Evolutionary conservation across 2,113 vertebrate species (phyloP).

Genomic region (Gallinago jamesoni): DNA sequence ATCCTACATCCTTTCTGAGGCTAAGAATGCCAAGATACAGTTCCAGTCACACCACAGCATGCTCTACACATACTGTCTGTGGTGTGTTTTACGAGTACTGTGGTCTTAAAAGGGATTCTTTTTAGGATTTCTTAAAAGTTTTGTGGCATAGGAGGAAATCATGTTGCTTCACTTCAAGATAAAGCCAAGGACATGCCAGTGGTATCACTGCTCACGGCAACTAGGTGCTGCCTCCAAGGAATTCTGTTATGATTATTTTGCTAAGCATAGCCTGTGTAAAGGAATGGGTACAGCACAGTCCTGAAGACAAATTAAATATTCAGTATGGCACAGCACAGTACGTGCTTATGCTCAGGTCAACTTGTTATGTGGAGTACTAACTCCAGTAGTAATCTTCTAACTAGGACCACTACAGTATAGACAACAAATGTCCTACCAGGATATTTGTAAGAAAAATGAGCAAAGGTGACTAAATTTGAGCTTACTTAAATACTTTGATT

Average conservation of each 20-base stretch:
- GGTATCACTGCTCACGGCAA: not conserved
- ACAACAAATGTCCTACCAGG: not conserved
- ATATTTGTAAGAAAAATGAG: not conserved
- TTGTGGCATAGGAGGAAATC: not conserved
- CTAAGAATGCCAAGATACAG: not conserved
- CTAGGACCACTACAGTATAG: not conserved
- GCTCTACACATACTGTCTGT: rapidly evolving
- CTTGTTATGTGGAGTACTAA: not conserved
- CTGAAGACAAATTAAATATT: not conserved
- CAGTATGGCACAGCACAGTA: not conserved
- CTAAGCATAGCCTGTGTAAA: not conserved
- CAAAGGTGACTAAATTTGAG: not conserved
- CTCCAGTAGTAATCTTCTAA: not conserved
- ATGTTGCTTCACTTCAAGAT: not conserved
- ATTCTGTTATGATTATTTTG: not conserved
- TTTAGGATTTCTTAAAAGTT: not conserved
- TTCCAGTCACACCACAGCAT: not conserved
- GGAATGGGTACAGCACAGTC: not conserved
- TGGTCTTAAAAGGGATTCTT: not conserved
- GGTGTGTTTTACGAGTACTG: not conserved
- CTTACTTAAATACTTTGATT: not conserved
- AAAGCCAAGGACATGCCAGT: not conserved
- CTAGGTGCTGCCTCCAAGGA: not conserved
- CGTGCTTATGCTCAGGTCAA: not conserved
- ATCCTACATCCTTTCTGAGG: not conserved